phyloP scores from a whole-genome alignment of 2,797 vertebrate genomes.

The Nyctibius grandis region DNA sequence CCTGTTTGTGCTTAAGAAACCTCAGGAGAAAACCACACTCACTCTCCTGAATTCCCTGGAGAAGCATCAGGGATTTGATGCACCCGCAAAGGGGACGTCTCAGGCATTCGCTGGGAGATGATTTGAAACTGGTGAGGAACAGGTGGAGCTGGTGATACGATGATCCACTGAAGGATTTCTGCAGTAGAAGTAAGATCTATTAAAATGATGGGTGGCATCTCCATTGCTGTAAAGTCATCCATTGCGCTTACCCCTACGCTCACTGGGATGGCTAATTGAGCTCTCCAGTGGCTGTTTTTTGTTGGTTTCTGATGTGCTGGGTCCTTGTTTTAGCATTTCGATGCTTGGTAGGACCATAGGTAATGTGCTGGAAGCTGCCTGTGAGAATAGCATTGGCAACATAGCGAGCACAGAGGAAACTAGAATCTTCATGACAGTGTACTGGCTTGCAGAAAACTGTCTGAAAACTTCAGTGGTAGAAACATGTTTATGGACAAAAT shows the following conservation, averaged over 20 bases:
- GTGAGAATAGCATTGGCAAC: neutral
- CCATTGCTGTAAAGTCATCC: neutral
- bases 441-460: neutral
- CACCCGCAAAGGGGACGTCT: neutral
- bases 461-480: neutral
- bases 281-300: neutral
- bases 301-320: neutral
- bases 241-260: fast-evolving
- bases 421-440: neutral
- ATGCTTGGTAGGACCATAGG: neutral
- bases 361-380: neutral
- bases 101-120: neutral
- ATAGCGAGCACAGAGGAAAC: neutral
- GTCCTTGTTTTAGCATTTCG: neutral
- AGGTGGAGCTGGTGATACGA: neutral
- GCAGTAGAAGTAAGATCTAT: neutral
- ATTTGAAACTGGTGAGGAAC: neutral
- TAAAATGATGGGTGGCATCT: neutral
- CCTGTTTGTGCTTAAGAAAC: neutral
- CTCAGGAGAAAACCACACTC: neutral
- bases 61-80: neutral
- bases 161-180: neutral
- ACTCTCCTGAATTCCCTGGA: neutral
- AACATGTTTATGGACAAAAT: neutral
- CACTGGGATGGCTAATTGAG: neutral